A percentile compares a stretch with the other conserved stretches of the same genome.
These are phyloP conservation scores for Carapus acus DNA, from an alignment of 2,797 vertebrate species.

Conservation along the genomic window DNA sequence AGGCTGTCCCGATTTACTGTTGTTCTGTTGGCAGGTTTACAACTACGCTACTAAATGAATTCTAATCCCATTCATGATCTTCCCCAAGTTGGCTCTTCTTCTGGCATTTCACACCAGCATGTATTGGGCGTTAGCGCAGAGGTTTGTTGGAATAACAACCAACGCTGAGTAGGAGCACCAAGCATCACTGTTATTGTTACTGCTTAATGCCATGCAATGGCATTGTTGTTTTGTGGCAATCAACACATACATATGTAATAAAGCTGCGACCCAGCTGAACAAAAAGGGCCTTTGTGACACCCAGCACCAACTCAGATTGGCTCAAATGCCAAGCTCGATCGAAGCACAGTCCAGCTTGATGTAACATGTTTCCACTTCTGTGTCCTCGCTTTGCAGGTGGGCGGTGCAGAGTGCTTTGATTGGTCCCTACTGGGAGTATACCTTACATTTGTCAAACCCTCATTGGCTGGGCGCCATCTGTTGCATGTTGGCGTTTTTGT, in stretches of 20 bases:
- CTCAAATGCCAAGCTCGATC: slow-evolving; percentile 50
- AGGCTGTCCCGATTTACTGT: not conserved
- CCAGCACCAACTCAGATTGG: slow-evolving; percentile 42
- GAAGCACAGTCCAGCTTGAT: slow-evolving; percentile 36
- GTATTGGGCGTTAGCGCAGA: slow-evolving; percentile 56
- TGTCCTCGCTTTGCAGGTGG: not conserved
- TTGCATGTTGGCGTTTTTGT: slow-evolving; percentile 59
- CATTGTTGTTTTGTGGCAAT: slow-evolving; percentile 73
- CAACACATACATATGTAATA: slow-evolving; percentile 76
- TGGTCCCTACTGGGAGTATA: slow-evolving; percentile 55
- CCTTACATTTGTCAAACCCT: slow-evolving; percentile 56
- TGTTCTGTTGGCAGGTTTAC: slow-evolving; percentile 4
- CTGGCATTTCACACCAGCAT: slow-evolving; percentile 61
- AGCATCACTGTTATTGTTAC: slow-evolving; percentile 73
- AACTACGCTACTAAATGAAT: slow-evolving; percentile 5
- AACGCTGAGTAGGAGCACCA: slow-evolving; percentile 70
- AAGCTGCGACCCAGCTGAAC: slow-evolving; percentile 62
- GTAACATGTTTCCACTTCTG: slow-evolving; percentile 27
- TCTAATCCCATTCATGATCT: slow-evolving; percentile 48
- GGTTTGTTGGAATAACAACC: slow-evolving; percentile 65
- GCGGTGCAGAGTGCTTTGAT: slow-evolving; percentile 25
- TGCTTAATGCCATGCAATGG: slow-evolving; percentile 66
- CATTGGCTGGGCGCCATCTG: slow-evolving; percentile 56
- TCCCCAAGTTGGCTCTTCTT: slow-evolving; percentile 44
- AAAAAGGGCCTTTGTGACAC: slow-evolving; percentile 65